Evolutionary conservation across 2,888 invertebrate genomes (phyloP), one percentile per base, ranked within the genome.

Genomic region (Lithophane semibrunnea): DNA sequence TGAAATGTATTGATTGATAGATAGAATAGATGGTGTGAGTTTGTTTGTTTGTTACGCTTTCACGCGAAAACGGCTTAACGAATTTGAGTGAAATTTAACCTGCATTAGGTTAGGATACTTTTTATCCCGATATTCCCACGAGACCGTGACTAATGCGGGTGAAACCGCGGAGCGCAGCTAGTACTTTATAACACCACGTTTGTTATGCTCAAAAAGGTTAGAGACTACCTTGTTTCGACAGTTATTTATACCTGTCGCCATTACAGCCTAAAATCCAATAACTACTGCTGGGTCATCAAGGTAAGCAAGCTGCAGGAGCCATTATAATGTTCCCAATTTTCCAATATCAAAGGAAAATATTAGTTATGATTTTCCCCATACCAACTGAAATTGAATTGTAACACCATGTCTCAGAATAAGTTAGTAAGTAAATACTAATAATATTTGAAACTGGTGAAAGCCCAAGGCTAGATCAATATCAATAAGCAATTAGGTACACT

Each of bases 391-490:
- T 18, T 44, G 3, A 18, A n/a, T 2, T 10, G n/a, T 13, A 18
- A 65, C 21, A 21, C 9, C 3, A 42, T 24, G 1, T n/a, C 8
- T 52, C 65, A 42, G 42, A 29, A 0, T 3, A 44, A 29, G 8
- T 44, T 52, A 29, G 37, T 16, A 29, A 12, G 21, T 61, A 29
- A 3, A 16, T 44, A 63, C 13, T 37, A 29, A 44, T 56, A 18
- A 49, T 13, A 74, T 64, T 68, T 9, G 21, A 1, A 69, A n/a
- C 37, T 60, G 64, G 5, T 49, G 16, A 24, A 63, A 61, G 8
- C 21, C 18, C 16, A 16, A 52, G 18, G 18, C 24, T 37, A 64
- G 56, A 73, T 84, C 70, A 47, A 76, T 76, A 73, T 84, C 70
- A 47, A 76, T 76, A 73, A 54, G 61, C 60, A 68, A 64, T 71